Conservation (phyloP, 92 coral and sea anemone species). For the Scolanthus callimorphus region DNA sequence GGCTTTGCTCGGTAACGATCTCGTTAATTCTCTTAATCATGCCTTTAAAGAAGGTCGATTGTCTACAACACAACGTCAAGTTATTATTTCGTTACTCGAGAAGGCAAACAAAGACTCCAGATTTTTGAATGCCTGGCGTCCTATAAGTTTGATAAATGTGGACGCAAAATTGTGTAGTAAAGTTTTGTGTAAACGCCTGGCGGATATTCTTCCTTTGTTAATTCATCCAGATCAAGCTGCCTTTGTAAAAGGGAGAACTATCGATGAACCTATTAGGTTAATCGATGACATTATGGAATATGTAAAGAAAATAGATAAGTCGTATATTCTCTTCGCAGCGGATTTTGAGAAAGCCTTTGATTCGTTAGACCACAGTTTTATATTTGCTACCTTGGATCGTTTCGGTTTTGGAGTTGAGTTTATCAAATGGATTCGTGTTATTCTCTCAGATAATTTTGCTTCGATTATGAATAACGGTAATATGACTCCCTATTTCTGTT, state of each 20-base stretch:
- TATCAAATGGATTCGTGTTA: slow-evolving; percentile 2
- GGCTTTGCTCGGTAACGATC: slow-evolving; percentile 2
- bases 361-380: slow-evolving; percentile 7
- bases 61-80: slow-evolving; percentile 14
- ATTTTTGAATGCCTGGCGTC: slow-evolving; percentile 21
- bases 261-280: slow-evolving; percentile 7
- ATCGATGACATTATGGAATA: slow-evolving; percentile 13
- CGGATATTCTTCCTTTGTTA: slow-evolving; percentile 7
- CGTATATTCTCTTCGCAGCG: slow-evolving; percentile 6
- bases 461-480: slow-evolving; percentile 2
- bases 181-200: slow-evolving; percentile 16
- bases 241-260: slow-evolving; percentile 15
- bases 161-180: slow-evolving; percentile 24
- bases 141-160: slow-evolving; percentile 23
- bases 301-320: not conserved
- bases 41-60: slow-evolving; percentile 2
- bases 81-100: slow-evolving; percentile 13
- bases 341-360: no score
- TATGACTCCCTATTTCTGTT: not conserved
- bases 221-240: slow-evolving; percentile 28
- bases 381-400: not conserved
- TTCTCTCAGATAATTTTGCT: not conserved
- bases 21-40: slow-evolving; percentile 13
- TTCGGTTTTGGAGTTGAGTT: slow-evolving; percentile 4
- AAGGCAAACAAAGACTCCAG: slow-evolving; percentile 18